These are phyloP conservation scores for Xanthorhoe spadicearia DNA, from an alignment of 2,888 invertebrate genomes.

Conservation along the genomic window DNA sequence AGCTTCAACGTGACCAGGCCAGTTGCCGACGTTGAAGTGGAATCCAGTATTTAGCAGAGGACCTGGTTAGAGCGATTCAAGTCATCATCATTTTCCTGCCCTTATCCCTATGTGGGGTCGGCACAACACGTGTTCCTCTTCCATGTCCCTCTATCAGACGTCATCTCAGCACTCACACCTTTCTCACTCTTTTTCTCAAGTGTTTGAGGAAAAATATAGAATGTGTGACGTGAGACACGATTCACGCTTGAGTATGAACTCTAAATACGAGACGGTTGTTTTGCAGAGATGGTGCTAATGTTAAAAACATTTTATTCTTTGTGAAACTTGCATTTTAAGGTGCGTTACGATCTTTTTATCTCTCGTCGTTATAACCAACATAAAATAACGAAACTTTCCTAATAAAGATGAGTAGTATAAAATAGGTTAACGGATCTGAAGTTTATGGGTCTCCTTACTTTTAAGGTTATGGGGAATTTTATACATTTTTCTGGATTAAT, in stretches of 20 bases:
- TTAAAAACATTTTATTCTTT: background rate
- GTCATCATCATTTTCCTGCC: too few relatives aligned
- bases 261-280: too few relatives aligned
- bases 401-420: slow-evolving; percentile 1
- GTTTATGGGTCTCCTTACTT: background rate
- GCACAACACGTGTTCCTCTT: too few relatives aligned
- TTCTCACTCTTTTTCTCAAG: too few relatives aligned
- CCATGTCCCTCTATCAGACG: too few relatives aligned
- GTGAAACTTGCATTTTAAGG: background rate
- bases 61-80: slow-evolving; percentile 70
- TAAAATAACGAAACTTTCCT: background rate
- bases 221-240: too few relatives aligned
- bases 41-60: slow-evolving; percentile 96
- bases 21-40: slow-evolving; percentile 97
- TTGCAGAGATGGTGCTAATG: background rate
- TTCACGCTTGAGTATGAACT: too few relatives aligned
- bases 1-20: slow-evolving; percentile 96
- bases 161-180: too few relatives aligned
- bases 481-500: background rate
- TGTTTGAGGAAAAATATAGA: too few relatives aligned
- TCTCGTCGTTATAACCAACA: background rate
- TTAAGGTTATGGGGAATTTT: background rate
- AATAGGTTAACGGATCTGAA: background rate
- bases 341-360: background rate
- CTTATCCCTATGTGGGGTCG: too few relatives aligned